A percentile compares a stretch with the other conserved stretches of the same genome.
Evolutionary conservation across 1,140 invertebrate species (phyloP).

Genomic region (Hycleus cichorii): DNA sequence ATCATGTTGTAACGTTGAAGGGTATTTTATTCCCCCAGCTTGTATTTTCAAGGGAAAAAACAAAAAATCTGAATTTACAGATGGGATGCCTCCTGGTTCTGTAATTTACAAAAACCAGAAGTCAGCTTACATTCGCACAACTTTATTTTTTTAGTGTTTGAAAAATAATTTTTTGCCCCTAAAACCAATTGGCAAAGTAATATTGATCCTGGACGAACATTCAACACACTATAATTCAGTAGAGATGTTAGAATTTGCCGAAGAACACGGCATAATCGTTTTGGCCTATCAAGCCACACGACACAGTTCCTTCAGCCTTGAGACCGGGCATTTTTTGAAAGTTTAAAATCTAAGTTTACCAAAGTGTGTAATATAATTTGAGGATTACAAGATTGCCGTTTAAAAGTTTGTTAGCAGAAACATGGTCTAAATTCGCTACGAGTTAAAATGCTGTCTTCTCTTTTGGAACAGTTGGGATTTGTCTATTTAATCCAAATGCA

Average conservation of each 20-base stretch:
- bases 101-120: not conserved
- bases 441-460: too few species aligned
- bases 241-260: slow-evolving; percentile 1
- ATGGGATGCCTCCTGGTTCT: not conserved
- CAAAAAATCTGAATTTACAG: slow-evolving; percentile 31
- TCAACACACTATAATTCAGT: not conserved
- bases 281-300: slow-evolving; percentile 5
- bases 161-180: slow-evolving; percentile 9
- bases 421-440: too few species aligned
- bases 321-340: not conserved
- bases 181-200: not conserved
- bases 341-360: too few species aligned
- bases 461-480: too few species aligned
- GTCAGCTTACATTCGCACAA: not conserved
- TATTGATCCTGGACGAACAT: not conserved
- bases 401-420: too few species aligned
- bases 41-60: slow-evolving; percentile 20
- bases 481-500: too few species aligned
- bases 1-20: slow-evolving; percentile 31
- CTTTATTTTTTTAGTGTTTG: slow-evolving; percentile 3
- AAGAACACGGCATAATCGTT: slow-evolving; percentile 5
- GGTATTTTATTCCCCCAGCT: slow-evolving; percentile 26
- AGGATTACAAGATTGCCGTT: too few species aligned
- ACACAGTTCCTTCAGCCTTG: not conserved
- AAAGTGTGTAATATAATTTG: too few species aligned